Conservation (phyloP, 2,113 vertebrate species). For the Oxygymnocypris stewartii region DNA sequence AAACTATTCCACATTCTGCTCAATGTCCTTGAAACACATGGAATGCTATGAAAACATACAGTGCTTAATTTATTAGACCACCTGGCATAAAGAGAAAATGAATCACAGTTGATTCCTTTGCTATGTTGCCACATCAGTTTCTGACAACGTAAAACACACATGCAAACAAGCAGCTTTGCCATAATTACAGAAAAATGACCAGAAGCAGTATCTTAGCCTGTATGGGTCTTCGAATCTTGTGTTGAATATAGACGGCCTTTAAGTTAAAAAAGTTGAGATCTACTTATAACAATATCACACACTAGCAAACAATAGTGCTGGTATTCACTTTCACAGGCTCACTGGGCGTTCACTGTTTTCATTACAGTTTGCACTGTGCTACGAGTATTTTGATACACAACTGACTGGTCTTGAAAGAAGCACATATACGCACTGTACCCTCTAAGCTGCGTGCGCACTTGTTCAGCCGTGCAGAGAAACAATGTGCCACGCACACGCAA, state of each 20-base stretch:
- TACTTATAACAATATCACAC: not conserved
- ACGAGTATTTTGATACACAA: constrained; percentile 4
- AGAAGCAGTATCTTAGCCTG: not conserved
- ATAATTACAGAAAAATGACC: not conserved
- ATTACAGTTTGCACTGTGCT: not conserved
- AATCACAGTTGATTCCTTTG: not conserved
- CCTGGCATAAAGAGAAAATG: no score
- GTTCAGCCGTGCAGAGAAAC: no score
- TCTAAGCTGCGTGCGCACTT: no score
- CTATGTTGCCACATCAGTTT: not conserved
- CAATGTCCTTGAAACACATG: no score
- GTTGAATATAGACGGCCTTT: not conserved
- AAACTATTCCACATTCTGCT: no score
- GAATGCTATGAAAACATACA: no score
- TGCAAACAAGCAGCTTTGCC: not conserved
- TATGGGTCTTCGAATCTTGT: not conserved
- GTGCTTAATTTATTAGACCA: no score
- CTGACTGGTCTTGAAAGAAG: not conserved
- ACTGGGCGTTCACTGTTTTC: not conserved
- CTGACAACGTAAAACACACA: not conserved
- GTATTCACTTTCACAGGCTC: constrained; percentile 21
- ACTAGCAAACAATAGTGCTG: not conserved
- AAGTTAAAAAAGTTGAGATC: not conserved
- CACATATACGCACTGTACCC: not conserved
- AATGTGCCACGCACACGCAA: no score